phyloP scores from a whole-genome alignment of 2,113 vertebrate species.

The Poecile atricapillus region DNA sequence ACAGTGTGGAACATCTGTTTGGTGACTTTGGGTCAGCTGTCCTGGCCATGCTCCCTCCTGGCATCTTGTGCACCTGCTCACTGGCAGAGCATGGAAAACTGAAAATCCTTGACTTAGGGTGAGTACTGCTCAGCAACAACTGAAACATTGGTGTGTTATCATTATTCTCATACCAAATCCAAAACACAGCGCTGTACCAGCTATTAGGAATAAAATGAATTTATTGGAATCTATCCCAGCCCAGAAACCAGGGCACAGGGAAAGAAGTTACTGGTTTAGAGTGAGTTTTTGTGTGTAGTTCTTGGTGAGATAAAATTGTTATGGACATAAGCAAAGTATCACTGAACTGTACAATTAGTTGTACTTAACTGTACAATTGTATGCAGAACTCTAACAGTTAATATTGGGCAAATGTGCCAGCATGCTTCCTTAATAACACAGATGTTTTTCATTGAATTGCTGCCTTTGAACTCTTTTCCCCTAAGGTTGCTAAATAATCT shows the following conservation, averaged over 20 bases:
- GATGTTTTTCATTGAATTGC: background rate
- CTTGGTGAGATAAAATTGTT: background rate
- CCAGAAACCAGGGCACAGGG: background rate
- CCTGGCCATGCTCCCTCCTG: background rate
- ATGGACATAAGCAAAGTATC: background rate
- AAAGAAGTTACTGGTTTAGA: background rate
- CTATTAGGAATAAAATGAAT: background rate
- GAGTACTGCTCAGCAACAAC: background rate
- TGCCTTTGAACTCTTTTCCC: background rate
- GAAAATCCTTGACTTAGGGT: background rate
- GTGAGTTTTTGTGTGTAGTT: background rate
- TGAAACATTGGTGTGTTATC: background rate
- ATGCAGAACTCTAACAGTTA: background rate
- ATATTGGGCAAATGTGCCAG: background rate
- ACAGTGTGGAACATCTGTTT: background rate
- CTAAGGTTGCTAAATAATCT: background rate
- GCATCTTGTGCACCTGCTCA: background rate
- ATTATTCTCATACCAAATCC: background rate
- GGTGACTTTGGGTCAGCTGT: background rate
- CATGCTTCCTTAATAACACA: background rate
- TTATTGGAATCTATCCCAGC: background rate
- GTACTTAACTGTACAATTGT: no score
- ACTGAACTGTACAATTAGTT: background rate
- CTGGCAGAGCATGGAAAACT: background rate
- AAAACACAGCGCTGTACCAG: background rate